Evolutionary conservation across 2,797 vertebrate species (phyloP).

Genomic region (Loris lydekkerianus): DNA sequence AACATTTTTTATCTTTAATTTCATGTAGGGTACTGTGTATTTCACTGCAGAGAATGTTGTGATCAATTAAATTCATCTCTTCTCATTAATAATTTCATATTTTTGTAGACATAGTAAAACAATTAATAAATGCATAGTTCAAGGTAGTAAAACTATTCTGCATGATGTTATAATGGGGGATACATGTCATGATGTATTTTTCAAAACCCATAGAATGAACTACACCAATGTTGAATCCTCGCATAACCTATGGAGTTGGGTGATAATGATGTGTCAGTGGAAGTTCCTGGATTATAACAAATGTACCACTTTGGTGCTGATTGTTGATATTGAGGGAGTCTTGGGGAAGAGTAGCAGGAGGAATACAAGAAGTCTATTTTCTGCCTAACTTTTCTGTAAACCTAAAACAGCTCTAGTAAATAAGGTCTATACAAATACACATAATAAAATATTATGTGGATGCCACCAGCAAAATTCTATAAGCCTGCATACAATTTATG

Average conservation of each 20-base stretch:
- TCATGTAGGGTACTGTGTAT: background rate
- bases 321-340: background rate
- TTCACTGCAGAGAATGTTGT: background rate
- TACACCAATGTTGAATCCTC: background rate
- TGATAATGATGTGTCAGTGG: background rate
- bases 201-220: background rate
- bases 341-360: background rate
- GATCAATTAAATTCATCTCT: background rate
- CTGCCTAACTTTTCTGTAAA: background rate
- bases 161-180: background rate
- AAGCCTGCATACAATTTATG: background rate
- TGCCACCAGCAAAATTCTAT: background rate
- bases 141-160: background rate
- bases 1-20: background rate
- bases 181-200: background rate
- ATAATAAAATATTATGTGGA: slow-evolving; percentile 24
- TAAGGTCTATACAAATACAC: background rate
- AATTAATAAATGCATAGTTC: background rate
- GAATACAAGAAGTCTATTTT: background rate
- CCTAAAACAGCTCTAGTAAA: slow-evolving; percentile 24
- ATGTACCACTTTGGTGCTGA: background rate
- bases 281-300: background rate
- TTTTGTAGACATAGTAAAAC: background rate
- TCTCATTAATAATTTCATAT: background rate
- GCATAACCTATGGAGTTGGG: background rate